These are phyloP conservation scores for Myrmecobius fasciatus DNA, from an alignment of 2,113 vertebrate genomes.

Conservation along the genomic window DNA sequence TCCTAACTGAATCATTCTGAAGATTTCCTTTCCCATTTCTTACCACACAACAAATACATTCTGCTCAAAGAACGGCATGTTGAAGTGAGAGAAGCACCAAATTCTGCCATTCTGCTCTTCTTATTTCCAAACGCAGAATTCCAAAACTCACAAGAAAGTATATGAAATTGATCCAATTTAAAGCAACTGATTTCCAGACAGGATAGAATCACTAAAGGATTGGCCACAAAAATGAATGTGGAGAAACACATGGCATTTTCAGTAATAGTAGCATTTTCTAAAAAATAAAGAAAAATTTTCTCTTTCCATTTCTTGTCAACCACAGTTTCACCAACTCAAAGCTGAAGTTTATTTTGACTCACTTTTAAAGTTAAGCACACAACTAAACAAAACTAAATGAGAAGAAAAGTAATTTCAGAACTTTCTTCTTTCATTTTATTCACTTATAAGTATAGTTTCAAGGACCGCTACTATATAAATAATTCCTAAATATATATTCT, in stretches of 20 bases:
- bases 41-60: slow-evolving; percentile 77
- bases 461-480: neutral
- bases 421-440: neutral
- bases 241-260: slow-evolving; percentile 34
- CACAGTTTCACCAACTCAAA: slow-evolving; percentile 10
- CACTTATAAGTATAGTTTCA: neutral
- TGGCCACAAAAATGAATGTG: neutral
- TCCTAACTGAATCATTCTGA: slow-evolving; percentile 71
- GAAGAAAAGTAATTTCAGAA: neutral
- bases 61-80: slow-evolving; percentile 68
- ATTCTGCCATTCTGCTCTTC: slow-evolving; percentile 47
- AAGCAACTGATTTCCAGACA: slow-evolving; percentile 59
- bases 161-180: slow-evolving; percentile 62
- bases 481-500: neutral
- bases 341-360: slow-evolving; percentile 1
- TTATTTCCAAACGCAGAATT: slow-evolving; percentile 66
- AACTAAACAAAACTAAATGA: slow-evolving; percentile 2
- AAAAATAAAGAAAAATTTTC: slow-evolving; percentile 38
- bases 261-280: slow-evolving; percentile 33
- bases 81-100: slow-evolving; percentile 62
- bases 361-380: slow-evolving; percentile 1
- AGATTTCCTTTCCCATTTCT: slow-evolving; percentile 73
- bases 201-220: slow-evolving; percentile 39
- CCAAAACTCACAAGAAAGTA: slow-evolving; percentile 58
- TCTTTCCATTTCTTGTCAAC: slow-evolving; percentile 18